These are phyloP conservation scores for Tribolium freemani DNA, from an alignment of 2,888 invertebrate species.

Conservation along the genomic window DNA sequence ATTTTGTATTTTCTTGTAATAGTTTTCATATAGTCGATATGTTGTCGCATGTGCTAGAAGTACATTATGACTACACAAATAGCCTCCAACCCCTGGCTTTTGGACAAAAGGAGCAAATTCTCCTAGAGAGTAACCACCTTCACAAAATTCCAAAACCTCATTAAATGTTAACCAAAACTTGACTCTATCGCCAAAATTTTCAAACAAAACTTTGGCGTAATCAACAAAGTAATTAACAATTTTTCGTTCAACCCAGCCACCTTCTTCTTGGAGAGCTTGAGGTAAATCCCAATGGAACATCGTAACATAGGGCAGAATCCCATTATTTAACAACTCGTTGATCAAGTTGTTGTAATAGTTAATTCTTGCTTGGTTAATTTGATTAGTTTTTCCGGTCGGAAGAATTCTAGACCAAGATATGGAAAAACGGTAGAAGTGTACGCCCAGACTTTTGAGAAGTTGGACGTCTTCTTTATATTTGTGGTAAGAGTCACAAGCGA, in stretches of 20 bases:
- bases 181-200: conserved; percentile 58
- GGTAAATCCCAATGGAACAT: conserved; percentile 63
- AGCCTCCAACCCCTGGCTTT: conserved; percentile 71
- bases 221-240: conserved; percentile 70
- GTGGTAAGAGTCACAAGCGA: conserved; percentile 78
- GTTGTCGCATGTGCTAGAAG: conserved; percentile 77
- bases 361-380: conserved; percentile 80
- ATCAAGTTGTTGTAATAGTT: conserved; percentile 83
- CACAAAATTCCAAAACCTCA: conserved; percentile 64
- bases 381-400: conserved; percentile 73
- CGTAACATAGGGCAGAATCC: conserved; percentile 70
- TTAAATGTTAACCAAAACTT: conserved; percentile 71
- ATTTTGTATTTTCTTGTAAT: conserved; percentile 66
- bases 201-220: conserved; percentile 69
- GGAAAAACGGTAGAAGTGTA: conserved; percentile 74
- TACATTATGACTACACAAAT: conserved; percentile 75
- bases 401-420: conserved; percentile 79
- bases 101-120: conserved; percentile 62
- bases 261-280: conserved; percentile 68
- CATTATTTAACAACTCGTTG: conserved; percentile 74
- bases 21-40: conserved; percentile 74
- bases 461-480: conserved; percentile 73
- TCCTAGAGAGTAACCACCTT: conserved; percentile 50
- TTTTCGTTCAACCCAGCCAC: conserved; percentile 72
- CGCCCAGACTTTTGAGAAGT: conserved; percentile 71